Evolutionary conservation across 1,140 invertebrate genomes (phyloP).

Genomic region (Procambarus clarkii): DNA sequence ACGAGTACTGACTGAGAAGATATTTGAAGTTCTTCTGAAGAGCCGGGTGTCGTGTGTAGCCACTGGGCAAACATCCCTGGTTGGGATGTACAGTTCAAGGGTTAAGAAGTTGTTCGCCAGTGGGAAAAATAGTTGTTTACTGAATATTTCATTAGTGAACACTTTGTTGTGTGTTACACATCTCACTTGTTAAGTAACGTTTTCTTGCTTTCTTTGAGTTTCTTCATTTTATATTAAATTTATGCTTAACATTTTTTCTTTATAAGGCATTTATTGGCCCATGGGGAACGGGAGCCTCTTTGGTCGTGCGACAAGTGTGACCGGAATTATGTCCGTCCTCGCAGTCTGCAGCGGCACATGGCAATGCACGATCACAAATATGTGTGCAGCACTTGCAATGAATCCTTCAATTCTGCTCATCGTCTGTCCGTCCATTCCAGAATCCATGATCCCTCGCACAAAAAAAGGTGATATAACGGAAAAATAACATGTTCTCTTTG

Average conservation of each 20-base stretch:
- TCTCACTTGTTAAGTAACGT: no score
- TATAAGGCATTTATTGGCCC: constrained; percentile 1
- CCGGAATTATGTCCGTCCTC: constrained; percentile 20
- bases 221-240: not conserved
- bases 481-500: no score
- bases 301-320: constrained; percentile 30
- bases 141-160: no score
- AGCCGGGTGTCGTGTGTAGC: no score
- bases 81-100: no score
- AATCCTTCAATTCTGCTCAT: constrained; percentile 24
- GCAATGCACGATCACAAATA: constrained; percentile 29
- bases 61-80: no score
- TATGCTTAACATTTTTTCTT: not conserved
- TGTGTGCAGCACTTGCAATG: constrained; percentile 36
- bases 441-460: constrained; percentile 28
- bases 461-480: not conserved
- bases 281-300: constrained; percentile 16
- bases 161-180: no score
- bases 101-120: no score
- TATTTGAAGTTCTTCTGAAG: no score
- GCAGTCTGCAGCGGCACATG: constrained; percentile 42
- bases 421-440: constrained; percentile 20
- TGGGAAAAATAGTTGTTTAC: no score
- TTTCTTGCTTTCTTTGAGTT: not conserved
- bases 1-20: no score